phyloP scores from a whole-genome alignment of 2,113 vertebrate species.

The Mesoclemmys tuberculata region DNA sequence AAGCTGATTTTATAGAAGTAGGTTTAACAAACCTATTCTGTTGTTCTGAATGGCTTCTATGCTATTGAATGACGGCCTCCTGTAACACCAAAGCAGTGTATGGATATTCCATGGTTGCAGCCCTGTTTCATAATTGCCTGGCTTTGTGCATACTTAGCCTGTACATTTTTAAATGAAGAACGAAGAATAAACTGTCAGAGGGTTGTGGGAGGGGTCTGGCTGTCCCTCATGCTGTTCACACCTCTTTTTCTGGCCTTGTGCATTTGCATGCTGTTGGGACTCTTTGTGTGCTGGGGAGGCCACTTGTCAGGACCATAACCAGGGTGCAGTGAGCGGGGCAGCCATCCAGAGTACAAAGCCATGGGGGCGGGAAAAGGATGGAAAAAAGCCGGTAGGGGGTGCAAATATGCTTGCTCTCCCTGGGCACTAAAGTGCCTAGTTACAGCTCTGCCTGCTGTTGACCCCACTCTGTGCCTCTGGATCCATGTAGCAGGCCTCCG shows the following conservation, averaged over 20 bases:
- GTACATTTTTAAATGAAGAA: background rate
- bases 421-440: background rate
- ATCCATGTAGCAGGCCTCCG: background rate
- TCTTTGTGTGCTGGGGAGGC: rapidly evolving
- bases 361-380: background rate
- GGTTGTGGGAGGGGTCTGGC: background rate
- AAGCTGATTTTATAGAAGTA: background rate
- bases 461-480: no score
- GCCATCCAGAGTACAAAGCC: background rate
- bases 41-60: background rate
- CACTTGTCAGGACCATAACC: background rate
- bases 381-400: background rate
- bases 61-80: background rate
- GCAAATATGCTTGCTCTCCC: background rate
- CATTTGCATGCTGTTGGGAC: background rate
- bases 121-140: background rate
- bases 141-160: background rate
- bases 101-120: background rate
- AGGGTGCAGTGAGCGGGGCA: background rate
- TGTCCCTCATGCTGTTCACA: background rate
- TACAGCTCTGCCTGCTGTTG: background rate
- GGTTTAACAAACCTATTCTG: background rate
- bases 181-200: background rate
- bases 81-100: rapidly evolving
- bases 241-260: background rate